Conservation (phyloP, 2,888 invertebrate species). For the Andrena praecox region DNA sequence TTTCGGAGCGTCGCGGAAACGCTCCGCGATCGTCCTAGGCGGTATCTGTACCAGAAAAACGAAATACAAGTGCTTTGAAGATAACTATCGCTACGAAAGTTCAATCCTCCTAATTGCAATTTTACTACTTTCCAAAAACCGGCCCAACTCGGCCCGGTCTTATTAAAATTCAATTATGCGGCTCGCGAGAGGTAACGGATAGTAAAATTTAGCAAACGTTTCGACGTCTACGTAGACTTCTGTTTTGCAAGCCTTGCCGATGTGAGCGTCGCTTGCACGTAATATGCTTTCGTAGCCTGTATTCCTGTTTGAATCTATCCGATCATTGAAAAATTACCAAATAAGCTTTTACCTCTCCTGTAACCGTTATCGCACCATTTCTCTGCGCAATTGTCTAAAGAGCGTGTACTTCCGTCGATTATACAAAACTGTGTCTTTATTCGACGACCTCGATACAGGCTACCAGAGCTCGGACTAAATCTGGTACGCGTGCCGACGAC, state of each 20-base stretch:
- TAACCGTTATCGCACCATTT: too few relatives aligned
- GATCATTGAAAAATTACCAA: not conserved
- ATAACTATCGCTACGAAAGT: conserved; percentile 41
- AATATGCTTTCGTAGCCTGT: conserved; percentile 34
- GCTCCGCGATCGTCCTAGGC: not conserved
- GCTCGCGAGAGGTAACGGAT: conserved; percentile 25
- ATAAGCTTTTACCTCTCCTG: too few relatives aligned
- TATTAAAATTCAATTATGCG: conserved; percentile 9
- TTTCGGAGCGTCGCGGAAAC: conserved; percentile 34
- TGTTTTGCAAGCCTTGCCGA: conserved; percentile 64
- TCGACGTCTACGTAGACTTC: conserved; percentile 50
- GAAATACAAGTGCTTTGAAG: conserved; percentile 19
- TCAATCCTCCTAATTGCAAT: conserved; percentile 22
- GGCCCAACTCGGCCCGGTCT: conserved; percentile 9
- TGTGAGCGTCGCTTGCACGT: conserved; percentile 62
- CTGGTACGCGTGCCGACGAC: conserved; percentile 39
- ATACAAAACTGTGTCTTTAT: not conserved
- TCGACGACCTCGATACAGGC: conserved; percentile 40
- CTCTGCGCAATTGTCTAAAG: too few relatives aligned
- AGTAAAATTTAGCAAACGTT: conserved; percentile 40
- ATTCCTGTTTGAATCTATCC: not conserved
- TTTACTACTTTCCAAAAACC: conserved; percentile 11
- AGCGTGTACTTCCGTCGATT: not conserved
- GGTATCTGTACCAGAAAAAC: conserved; percentile 17
- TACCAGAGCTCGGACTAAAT: conserved; percentile 28